These are phyloP conservation scores for Ochropleura plecta DNA, from an alignment of 2,888 invertebrate species.

Conservation along the genomic window DNA sequence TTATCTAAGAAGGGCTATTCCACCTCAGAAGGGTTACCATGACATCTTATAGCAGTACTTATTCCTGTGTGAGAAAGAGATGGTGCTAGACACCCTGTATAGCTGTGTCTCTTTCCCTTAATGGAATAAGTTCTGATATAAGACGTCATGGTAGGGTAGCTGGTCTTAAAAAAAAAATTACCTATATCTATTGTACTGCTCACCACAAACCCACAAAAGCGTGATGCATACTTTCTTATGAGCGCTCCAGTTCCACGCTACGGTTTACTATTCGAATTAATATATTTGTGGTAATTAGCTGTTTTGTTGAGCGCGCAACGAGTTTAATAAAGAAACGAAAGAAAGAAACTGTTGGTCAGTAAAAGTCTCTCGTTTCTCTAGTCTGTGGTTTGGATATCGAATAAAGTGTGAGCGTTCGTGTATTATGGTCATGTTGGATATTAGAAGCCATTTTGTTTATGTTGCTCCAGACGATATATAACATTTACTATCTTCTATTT, in stretches of 20 bases:
- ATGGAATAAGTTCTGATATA: no score
- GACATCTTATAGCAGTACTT: no score
- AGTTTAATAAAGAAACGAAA: conserved; percentile 17
- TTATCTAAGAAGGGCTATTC: background rate
- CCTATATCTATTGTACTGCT: conserved; percentile 8
- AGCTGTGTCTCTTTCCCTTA: no score
- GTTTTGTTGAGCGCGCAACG: conserved; percentile 43
- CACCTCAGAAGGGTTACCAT: background rate
- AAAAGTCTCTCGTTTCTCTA: conserved; percentile 48
- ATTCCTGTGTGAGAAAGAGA: no score
- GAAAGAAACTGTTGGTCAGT: conserved; percentile 19
- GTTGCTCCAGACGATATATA: background rate
- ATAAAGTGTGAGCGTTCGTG: conserved; percentile 21
- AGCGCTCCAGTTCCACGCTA: conserved; percentile 60
- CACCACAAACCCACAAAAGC: conserved; percentile 43
- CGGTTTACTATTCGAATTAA: conserved; percentile 59
- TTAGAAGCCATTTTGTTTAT: conserved; percentile 31
- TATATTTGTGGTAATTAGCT: conserved; percentile 59
- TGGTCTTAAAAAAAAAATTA: no score
- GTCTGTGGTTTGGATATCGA: conserved; percentile 46
- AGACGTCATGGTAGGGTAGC: no score
- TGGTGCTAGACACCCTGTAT: no score
- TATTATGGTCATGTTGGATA: conserved; percentile 15
- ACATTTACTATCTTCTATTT: conserved; percentile 13
- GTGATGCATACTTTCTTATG: conserved; percentile 57